These are phyloP conservation scores for Oncorhynchus gorbuscha DNA, from an alignment of 2,113 vertebrate genomes.

Conservation along the genomic window DNA sequence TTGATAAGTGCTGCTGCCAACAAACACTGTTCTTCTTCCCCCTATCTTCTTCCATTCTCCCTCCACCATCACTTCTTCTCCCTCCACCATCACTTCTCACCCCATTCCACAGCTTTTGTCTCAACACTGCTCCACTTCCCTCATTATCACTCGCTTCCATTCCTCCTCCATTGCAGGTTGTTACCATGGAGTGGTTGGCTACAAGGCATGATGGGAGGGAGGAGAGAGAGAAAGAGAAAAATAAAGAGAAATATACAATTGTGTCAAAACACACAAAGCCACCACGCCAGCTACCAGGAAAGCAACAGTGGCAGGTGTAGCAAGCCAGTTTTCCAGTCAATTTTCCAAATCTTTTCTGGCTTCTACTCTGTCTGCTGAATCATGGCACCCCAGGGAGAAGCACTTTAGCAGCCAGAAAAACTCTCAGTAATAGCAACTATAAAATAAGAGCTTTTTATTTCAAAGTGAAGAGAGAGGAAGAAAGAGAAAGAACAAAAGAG, in stretches of 20 bases:
- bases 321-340: not conserved
- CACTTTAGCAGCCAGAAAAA: too few relatives aligned
- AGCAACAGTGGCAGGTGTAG: not conserved
- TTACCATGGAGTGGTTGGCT: constrained; percentile 13
- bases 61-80: too few relatives aligned
- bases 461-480: not conserved
- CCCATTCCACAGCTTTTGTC: not conserved
- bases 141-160: not conserved
- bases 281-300: not conserved
- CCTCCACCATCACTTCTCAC: not conserved
- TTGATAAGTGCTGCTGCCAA: not conserved
- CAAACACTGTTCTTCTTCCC: not conserved
- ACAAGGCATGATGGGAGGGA: not conserved
- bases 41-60: not conserved
- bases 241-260: not conserved
- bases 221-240: too few relatives aligned
- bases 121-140: constrained; percentile 1
- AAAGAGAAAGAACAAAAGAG: not conserved
- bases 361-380: not conserved
- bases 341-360: not conserved
- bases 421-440: too few relatives aligned
- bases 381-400: too few relatives aligned
- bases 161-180: not conserved
- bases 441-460: not conserved
- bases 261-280: not conserved